Evolutionary conservation across 2,797 vertebrate species (phyloP).

Genomic region (Discoglossus pictus): DNA sequence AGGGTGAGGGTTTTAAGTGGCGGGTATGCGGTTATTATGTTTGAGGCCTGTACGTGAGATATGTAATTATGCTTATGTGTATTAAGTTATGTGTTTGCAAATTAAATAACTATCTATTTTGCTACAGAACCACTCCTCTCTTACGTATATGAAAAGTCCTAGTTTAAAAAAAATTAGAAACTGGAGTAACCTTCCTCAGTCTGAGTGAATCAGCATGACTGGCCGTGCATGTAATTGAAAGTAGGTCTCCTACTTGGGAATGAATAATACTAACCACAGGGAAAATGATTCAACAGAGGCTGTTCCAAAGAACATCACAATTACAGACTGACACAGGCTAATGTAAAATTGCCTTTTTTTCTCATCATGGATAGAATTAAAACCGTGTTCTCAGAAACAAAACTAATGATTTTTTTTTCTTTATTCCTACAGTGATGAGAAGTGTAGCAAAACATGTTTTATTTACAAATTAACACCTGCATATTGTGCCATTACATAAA

Average conservation of each 20-base stretch:
- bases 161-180: not conserved
- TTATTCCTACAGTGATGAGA: not conserved
- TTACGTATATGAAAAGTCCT: not conserved
- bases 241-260: not conserved
- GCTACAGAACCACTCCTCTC: too few species aligned
- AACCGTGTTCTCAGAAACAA: not conserved
- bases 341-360: not conserved
- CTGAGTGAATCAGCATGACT: not conserved
- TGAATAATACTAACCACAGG: slow-evolving; percentile 4
- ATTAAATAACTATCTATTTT: too few species aligned
- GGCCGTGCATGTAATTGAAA: slow-evolving; percentile 14
- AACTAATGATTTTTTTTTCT: not conserved
- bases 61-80: too few species aligned
- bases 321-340: not conserved
- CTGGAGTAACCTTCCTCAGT: not conserved
- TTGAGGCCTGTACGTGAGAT: too few species aligned
- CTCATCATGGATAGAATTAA: not conserved
- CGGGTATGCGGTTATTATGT: too few species aligned
- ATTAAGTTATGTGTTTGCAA: too few species aligned
- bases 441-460: not conserved
- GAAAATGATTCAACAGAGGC: slow-evolving; percentile 1
- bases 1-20: too few species aligned
- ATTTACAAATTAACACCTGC: slow-evolving; percentile 24
- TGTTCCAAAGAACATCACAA: not conserved
- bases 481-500: slow-evolving; percentile 2